Evolutionary conservation across 2,113 vertebrate genomes (phyloP).

Genomic region (Apistogramma diplotaenia): DNA sequence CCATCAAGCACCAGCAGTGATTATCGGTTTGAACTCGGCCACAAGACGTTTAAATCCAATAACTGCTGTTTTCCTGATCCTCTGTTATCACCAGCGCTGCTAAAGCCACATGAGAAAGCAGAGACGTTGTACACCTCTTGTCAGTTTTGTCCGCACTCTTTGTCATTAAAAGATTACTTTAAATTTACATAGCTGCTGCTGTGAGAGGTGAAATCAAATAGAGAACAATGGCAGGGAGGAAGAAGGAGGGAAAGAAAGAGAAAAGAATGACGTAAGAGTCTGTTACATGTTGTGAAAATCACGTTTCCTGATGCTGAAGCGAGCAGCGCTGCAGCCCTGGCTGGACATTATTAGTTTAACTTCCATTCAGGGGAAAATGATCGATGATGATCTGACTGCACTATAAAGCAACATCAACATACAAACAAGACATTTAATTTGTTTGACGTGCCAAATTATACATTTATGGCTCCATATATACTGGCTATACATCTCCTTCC

Average conservation of each 20-base stretch:
- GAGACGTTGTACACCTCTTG: background rate
- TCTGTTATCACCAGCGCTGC: slow-evolving; percentile 1
- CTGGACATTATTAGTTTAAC: background rate
- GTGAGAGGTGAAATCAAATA: background rate
- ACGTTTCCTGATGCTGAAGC: background rate
- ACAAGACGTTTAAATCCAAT: slow-evolving; percentile 27
- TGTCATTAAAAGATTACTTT: background rate
- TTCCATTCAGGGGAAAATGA: background rate
- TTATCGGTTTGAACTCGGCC: slow-evolving; percentile 23
- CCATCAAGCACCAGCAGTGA: background rate
- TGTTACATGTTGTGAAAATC: background rate
- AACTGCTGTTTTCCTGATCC: slow-evolving; percentile 34
- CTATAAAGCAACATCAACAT: background rate
- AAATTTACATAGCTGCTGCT: background rate
- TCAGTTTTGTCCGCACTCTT: background rate
- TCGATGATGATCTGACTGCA: background rate
- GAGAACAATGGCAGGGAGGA: background rate
- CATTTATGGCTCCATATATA: no score
- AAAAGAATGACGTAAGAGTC: background rate
- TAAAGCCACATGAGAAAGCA: background rate
- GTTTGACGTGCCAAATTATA: background rate
- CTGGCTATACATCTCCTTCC: no score
- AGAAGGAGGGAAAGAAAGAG: background rate
- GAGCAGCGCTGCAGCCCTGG: background rate
- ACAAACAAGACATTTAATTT: background rate